phyloP scores from a whole-genome alignment of 2,113 vertebrate genomes.

The Heterotis niloticus region DNA sequence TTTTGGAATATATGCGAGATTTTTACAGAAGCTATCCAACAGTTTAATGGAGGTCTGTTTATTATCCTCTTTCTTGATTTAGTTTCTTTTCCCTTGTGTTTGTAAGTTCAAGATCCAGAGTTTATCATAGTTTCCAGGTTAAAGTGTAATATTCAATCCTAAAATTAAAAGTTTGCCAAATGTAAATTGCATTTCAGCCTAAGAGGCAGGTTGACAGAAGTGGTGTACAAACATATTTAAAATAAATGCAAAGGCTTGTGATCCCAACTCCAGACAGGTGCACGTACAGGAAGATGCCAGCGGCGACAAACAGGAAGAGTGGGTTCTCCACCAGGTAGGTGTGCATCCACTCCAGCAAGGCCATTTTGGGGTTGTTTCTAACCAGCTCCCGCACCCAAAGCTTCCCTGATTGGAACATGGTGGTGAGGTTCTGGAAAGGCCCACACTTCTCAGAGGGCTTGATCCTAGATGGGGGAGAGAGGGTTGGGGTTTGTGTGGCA shows the following conservation, averaged over 20 bases:
- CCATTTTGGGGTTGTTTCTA: slow-evolving; percentile 41
- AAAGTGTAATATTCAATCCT: no score
- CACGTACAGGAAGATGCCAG: slow-evolving; percentile 73
- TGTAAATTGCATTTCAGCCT: no score
- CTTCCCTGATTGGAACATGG: slow-evolving; percentile 66
- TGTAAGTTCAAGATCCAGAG: no score
- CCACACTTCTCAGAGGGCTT: slow-evolving; percentile 73
- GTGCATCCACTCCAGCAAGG: slow-evolving; percentile 65
- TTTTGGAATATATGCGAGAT: no score
- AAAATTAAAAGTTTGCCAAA: background rate
- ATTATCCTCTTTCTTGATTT: no score
- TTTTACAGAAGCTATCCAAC: no score
- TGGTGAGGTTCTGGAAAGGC: slow-evolving; percentile 70
- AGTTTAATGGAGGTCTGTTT: no score
- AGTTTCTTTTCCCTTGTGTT: no score
- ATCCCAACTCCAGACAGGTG: background rate
- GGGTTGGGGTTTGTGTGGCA: background rate
- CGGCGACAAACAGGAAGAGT: slow-evolving; percentile 60
- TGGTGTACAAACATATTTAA: no score
- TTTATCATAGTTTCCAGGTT: no score
- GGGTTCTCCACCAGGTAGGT: slow-evolving; percentile 68
- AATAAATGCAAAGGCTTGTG: background rate
- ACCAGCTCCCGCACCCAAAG: slow-evolving; percentile 58
- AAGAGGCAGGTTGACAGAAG: no score
- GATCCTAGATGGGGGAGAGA: slow-evolving; percentile 52